A percentile compares a stretch with the other conserved stretches of the same genome.
phyloP scores from a whole-genome alignment of 2,113 vertebrate genomes.

The Andinoacara biseriatus region DNA sequence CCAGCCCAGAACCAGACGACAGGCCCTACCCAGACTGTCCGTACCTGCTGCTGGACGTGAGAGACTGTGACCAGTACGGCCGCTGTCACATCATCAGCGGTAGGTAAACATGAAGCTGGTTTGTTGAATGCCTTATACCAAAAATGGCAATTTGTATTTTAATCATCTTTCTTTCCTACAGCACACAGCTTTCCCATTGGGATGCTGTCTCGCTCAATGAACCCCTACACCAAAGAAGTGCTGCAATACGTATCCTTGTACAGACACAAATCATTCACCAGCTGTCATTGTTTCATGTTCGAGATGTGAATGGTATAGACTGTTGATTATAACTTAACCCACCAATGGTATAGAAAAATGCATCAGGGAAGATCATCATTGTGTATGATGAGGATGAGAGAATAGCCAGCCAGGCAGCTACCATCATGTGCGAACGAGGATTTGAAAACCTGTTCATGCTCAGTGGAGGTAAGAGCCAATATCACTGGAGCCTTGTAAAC shows the following conservation, averaged over 20 bases:
- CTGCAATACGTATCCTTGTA: slow-evolving; percentile 91
- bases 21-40: slow-evolving; percentile 90
- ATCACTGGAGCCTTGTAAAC: not conserved
- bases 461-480: slow-evolving; percentile 86
- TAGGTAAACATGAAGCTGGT: slow-evolving; percentile 53
- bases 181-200: slow-evolving; percentile 90
- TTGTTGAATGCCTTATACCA: not conserved
- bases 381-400: slow-evolving; percentile 94
- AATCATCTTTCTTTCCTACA: slow-evolving; percentile 45
- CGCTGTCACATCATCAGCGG: slow-evolving; percentile 91
- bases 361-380: slow-evolving; percentile 91
- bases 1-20: slow-evolving; percentile 48
- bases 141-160: not conserved
- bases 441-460: slow-evolving; percentile 97
- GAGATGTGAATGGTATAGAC: not conserved
- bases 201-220: slow-evolving; percentile 90
- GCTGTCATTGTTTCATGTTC: not conserved
- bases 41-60: slow-evolving; percentile 92
- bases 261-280: not conserved
- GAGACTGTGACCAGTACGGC: slow-evolving; percentile 88
- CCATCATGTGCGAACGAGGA: slow-evolving; percentile 92
- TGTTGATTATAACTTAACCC: slow-evolving; percentile 71
- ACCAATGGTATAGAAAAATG: slow-evolving; percentile 86
- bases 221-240: slow-evolving; percentile 85
- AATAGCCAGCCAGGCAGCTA: slow-evolving; percentile 90